Percentiles rank a stretch among this genome's conserved stretches.
Conservation (phyloP, 53 echinoderm and acorn worm genomes). For the Echinarachnius parma region DNA sequence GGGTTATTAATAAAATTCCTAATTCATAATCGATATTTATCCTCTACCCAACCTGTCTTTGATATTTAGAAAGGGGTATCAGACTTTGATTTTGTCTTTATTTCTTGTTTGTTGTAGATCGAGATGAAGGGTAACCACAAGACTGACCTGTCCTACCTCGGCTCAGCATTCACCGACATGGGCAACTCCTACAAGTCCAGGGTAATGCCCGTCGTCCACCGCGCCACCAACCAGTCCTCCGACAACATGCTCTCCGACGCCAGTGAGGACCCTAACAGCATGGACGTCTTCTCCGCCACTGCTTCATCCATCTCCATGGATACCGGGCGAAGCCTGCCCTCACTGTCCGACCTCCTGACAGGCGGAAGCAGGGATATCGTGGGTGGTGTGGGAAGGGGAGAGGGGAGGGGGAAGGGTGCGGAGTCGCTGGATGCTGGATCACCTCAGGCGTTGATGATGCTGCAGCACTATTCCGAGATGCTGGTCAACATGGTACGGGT, state of each 20-base stretch:
- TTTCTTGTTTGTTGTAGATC: too few species aligned
- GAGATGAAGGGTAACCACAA: constrained; percentile 28
- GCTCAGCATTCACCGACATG: constrained; percentile 16
- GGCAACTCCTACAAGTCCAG: constrained; percentile 12
- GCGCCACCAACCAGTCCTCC: constrained; percentile 6
- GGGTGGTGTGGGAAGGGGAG: too few species aligned
- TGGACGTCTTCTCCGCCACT: not conserved
- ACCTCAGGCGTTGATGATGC: constrained; percentile 66
- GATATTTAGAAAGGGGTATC: too few species aligned
- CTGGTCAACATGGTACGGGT: constrained; percentile 63
- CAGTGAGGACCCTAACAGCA: constrained; percentile 1
- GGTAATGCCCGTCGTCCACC: constrained; percentile 12
- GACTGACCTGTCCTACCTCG: constrained; percentile 22
- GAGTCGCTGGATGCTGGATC: constrained; percentile 38
- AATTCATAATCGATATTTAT: too few species aligned
- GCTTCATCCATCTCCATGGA: too few species aligned
- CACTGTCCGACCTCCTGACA: constrained; percentile 13
- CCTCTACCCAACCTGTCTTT: too few species aligned
- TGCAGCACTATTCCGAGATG: constrained; percentile 89
- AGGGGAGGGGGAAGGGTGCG: constrained; percentile 1
- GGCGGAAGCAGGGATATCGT: too few species aligned
- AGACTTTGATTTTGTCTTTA: too few species aligned
- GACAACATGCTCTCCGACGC: constrained; percentile 26
- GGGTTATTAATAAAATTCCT: too few species aligned
- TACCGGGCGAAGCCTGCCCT: constrained; percentile 24